These are phyloP conservation scores for Amphimallon solstitiale DNA, from an alignment of 2,888 invertebrate species.

Conservation along the genomic window DNA sequence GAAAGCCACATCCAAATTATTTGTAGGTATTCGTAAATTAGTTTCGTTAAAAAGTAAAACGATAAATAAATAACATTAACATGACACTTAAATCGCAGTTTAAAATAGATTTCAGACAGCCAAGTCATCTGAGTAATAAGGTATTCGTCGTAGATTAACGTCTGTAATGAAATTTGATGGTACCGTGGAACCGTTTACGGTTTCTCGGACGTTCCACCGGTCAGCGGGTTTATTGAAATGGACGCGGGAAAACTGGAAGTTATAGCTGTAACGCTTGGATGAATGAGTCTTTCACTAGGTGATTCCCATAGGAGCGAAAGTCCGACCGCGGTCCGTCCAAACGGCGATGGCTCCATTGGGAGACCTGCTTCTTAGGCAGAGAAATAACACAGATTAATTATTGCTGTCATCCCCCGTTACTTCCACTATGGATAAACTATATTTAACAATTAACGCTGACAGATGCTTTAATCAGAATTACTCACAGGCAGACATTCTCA, in stretches of 20 bases:
- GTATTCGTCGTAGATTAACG: slow-evolving; percentile 33
- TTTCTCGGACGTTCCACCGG: slow-evolving; percentile 32
- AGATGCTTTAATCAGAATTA: slow-evolving; percentile 54
- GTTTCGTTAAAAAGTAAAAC: too few relatives aligned
- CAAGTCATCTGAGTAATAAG: slow-evolving; percentile 29
- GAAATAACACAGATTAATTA: slow-evolving; percentile 65
- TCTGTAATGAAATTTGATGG: slow-evolving; percentile 33
- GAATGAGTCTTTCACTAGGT: slow-evolving; percentile 49
- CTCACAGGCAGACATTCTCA: slow-evolving; percentile 31
- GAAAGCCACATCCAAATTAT: too few relatives aligned
- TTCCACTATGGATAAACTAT: slow-evolving; percentile 62
- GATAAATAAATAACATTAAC: too few relatives aligned
- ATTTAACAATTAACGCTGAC: slow-evolving; percentile 64
- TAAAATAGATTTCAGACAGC: slow-evolving; percentile 21
- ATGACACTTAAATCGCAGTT: not conserved
- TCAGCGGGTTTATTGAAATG: slow-evolving; percentile 38
- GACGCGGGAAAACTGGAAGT: slow-evolving; percentile 44
- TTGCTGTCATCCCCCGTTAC: slow-evolving; percentile 63
- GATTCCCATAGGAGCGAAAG: slow-evolving; percentile 48
- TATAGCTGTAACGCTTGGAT: slow-evolving; percentile 45
- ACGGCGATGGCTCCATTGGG: slow-evolving; percentile 59
- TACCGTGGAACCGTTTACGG: slow-evolving; percentile 25
- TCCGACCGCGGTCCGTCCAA: slow-evolving; percentile 51
- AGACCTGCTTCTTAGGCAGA: slow-evolving; percentile 59
- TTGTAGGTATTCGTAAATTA: too few relatives aligned